These are phyloP conservation scores for Leptinotarsa texana DNA, from an alignment of 1,140 invertebrate species.

Conservation along the genomic window DNA sequence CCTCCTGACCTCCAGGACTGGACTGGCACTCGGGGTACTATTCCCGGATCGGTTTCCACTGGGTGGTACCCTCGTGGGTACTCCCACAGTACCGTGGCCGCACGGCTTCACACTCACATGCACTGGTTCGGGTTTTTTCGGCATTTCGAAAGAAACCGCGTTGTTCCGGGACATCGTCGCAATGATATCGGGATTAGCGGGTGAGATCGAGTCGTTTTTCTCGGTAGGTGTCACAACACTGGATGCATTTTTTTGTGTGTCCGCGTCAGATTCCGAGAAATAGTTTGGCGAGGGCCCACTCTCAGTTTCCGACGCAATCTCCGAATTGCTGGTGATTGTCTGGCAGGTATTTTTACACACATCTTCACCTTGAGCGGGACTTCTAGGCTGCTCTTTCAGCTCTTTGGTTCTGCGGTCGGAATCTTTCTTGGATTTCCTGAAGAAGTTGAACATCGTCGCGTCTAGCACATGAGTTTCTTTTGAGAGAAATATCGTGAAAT, in stretches of 20 bases:
- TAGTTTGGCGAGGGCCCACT: conserved; percentile 37
- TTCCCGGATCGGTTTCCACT: conserved; percentile 32
- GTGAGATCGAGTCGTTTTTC: conserved; percentile 28
- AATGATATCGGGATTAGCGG: background rate
- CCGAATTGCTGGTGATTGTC: conserved; percentile 33
- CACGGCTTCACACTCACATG: conserved; percentile 48
- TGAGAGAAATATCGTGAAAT: background rate
- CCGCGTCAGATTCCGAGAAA: conserved; percentile 30
- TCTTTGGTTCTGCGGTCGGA: conserved; percentile 30
- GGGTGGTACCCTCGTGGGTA: conserved; percentile 42
- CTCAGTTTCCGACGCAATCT: conserved; percentile 40
- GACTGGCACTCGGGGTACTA: conserved; percentile 44
- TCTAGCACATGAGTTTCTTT: background rate
- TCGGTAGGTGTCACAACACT: conserved; percentile 40
- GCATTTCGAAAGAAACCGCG: conserved; percentile 27
- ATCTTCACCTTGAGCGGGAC: conserved; percentile 27
- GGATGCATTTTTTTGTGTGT: conserved; percentile 40
- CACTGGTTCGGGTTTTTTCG: conserved; percentile 8
- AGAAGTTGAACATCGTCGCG: conserved; percentile 50
- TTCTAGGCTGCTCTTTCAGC: conserved; percentile 27
- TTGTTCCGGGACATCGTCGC: conserved; percentile 26
- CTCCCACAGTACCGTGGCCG: conserved; percentile 51
- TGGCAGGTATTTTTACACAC: conserved; percentile 48
- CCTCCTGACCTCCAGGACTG: conserved; percentile 44
- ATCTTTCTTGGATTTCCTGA: conserved; percentile 49